Evolutionary conservation across 2,888 invertebrate genomes (phyloP), one percentile per base, ranked within the genome.

Genomic region (Idaea biselata): DNA sequence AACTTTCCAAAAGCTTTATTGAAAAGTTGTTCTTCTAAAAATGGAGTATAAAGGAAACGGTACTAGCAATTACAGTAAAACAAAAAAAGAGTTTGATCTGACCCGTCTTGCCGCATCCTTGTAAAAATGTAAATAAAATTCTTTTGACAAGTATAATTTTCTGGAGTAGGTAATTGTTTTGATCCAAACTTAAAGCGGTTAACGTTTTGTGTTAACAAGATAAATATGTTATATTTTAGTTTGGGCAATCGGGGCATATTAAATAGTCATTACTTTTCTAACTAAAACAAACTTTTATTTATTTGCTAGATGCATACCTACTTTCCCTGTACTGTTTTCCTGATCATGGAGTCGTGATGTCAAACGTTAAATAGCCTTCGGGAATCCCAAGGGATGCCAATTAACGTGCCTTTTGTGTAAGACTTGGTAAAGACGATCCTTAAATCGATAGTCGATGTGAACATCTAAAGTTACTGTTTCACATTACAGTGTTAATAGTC

Each of bases 11-110:
- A 44, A 44, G 8, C 5, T 25, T 25, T 25, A 25, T 7, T 56
- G 18, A 18, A 11, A 56, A 56, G 17, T 56, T 56, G 18, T 56
- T 18, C 56, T 17, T 56, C 56, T 56, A 18, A 56, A 56, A 18
- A 56, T 56, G 56, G 56, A 18, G 18, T 18, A 18, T 56, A 56
- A 56, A 56, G 56, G 18, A 56, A 56, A 18, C 56, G 18, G 18
- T 14, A 8, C 14, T 14, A 0, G 11, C 44, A 14, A 14, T 44
- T 8, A 44, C 14, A 14, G 14, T 44, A 44, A 44, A 44, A 44
- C 44, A 44, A 44, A 44, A 11, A 33, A 44, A 44, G 44, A 44
- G 44, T 44, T 14, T 44, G 44, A 44, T 44, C 14, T 44, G 44
- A 8, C 44, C 11, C 14, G 5, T 8, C 44, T 44, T 44, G 44